Conservation (phyloP, 2,113 vertebrate genomes). For the Odontesthes bonariensis region DNA sequence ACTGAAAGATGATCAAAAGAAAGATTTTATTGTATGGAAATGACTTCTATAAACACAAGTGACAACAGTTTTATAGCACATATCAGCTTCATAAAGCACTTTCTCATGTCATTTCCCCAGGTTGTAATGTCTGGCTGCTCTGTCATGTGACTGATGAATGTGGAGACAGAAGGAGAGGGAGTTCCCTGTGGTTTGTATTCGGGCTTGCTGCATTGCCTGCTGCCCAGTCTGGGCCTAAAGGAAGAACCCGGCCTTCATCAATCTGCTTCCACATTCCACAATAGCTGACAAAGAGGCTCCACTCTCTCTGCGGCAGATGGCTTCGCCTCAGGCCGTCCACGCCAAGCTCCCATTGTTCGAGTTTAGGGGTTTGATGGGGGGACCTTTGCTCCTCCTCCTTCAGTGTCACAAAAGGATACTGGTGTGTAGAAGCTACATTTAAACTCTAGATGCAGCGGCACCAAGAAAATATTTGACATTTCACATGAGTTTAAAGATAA, state of each 20-base stretch:
- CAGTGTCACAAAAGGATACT: constrained; percentile 43
- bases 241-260: constrained; percentile 79
- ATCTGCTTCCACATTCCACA: constrained; percentile 82
- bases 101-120: constrained; percentile 26
- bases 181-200: constrained; percentile 53
- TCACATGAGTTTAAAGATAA: not conserved
- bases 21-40: constrained; percentile 4
- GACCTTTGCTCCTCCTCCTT: constrained; percentile 61
- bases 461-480: not conserved
- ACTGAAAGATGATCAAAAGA: not conserved
- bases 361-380: constrained; percentile 58
- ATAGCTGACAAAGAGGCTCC: constrained; percentile 80
- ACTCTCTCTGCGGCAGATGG: constrained; percentile 82
- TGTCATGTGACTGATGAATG: constrained; percentile 28
- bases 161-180: constrained; percentile 55
- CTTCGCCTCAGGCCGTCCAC: constrained; percentile 76
- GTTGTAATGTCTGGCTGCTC: constrained; percentile 4
- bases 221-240: constrained; percentile 68
- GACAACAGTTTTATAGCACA: not conserved
- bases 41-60: not conserved
- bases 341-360: constrained; percentile 80
- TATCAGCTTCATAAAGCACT: constrained; percentile 18
- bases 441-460: constrained; percentile 10
- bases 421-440: constrained; percentile 45
- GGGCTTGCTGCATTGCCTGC: constrained; percentile 44